A percentile compares a stretch with the other conserved stretches of the same genome.
phyloP scores from a whole-genome alignment of 2,113 vertebrate genomes.

The Hirundichthys speculiger region DNA sequence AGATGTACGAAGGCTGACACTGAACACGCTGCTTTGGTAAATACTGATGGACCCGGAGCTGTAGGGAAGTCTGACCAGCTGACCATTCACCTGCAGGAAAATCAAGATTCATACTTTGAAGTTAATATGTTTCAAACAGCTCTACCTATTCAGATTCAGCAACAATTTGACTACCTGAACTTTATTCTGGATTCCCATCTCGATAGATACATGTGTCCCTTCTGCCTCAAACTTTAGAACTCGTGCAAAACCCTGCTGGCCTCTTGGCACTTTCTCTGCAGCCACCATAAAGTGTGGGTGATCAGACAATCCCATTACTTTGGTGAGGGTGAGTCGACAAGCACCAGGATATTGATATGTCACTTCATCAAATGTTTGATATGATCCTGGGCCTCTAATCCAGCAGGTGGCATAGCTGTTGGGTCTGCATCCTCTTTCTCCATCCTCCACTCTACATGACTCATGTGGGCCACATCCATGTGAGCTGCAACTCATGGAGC shows the following conservation, averaged over 20 bases:
- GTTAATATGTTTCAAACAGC: too few relatives aligned
- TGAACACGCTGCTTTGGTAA: conserved; percentile 60
- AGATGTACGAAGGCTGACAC: conserved; percentile 59
- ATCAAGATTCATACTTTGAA: too few relatives aligned
- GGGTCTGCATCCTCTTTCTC: conserved; percentile 61
- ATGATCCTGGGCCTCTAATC: conserved; percentile 56
- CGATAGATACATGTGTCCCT: conserved; percentile 42
- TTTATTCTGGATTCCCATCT: conserved; percentile 27
- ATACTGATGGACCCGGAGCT: conserved; percentile 23
- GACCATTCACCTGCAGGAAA: conserved; percentile 67
- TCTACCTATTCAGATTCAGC: too few relatives aligned
- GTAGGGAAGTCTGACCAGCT: conserved; percentile 56
- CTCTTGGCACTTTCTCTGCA: conserved; percentile 58
- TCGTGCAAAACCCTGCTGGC: conserved; percentile 32
- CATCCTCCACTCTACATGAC: conserved; percentile 32
- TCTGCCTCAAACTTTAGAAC: conserved; percentile 53
- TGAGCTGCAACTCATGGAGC: conserved; percentile 54
- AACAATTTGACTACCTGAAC: too few relatives aligned
- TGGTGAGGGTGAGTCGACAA: conserved; percentile 61
- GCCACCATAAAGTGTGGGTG: conserved; percentile 50
- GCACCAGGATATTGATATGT: conserved; percentile 66
- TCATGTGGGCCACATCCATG: conserved; percentile 49
- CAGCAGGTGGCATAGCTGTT: conserved; percentile 54
- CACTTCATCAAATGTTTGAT: conserved; percentile 68
- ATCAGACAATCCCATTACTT: conserved; percentile 31